Evolutionary conservation across 2,797 vertebrate species (phyloP).

Genomic region (Tachyglossus aculeatus): DNA sequence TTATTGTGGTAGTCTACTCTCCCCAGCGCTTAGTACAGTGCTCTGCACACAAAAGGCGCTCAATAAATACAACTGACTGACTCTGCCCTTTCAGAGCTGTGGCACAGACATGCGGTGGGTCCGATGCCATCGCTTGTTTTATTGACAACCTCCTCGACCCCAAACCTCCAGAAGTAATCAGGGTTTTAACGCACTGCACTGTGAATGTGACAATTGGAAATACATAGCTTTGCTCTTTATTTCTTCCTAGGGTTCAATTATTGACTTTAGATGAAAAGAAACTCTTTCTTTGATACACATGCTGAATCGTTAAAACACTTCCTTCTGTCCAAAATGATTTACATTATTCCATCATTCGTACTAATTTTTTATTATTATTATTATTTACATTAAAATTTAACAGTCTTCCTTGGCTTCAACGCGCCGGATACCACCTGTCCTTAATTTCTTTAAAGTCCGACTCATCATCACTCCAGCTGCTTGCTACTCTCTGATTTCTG

Average conservation of each 20-base stretch:
- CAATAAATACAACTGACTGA: too few species aligned
- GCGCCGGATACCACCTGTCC: slow-evolving; percentile 58
- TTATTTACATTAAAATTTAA: slow-evolving; percentile 70
- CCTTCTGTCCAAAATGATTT: slow-evolving; percentile 66
- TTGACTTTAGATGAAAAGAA: slow-evolving; percentile 57
- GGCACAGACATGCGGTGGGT: slow-evolving; percentile 18
- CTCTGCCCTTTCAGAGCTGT: slow-evolving; percentile 19
- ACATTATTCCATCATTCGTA: slow-evolving; percentile 67
- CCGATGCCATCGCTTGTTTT: slow-evolving; percentile 36
- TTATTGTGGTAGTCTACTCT: too few species aligned
- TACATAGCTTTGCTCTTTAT: slow-evolving; percentile 43
- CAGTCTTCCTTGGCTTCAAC: slow-evolving; percentile 65
- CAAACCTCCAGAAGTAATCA: slow-evolving; percentile 46
- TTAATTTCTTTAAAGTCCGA: slow-evolving; percentile 14
- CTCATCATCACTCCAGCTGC: slow-evolving; percentile 84
- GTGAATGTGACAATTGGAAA: slow-evolving; percentile 30
- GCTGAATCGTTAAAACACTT: slow-evolving; percentile 62
- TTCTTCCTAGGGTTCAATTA: slow-evolving; percentile 54
- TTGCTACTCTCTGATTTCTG: slow-evolving; percentile 92
- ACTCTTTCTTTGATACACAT: slow-evolving; percentile 69
- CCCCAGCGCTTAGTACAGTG: too few species aligned
- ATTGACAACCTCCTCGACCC: slow-evolving; percentile 36
- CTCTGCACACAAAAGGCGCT: too few species aligned
- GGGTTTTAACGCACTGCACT: slow-evolving; percentile 39
- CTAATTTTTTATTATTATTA: too few species aligned